Base-by-base conservation (phyloP, 1,140 invertebrate genomes). In the Prorops nasuta region DNA sequence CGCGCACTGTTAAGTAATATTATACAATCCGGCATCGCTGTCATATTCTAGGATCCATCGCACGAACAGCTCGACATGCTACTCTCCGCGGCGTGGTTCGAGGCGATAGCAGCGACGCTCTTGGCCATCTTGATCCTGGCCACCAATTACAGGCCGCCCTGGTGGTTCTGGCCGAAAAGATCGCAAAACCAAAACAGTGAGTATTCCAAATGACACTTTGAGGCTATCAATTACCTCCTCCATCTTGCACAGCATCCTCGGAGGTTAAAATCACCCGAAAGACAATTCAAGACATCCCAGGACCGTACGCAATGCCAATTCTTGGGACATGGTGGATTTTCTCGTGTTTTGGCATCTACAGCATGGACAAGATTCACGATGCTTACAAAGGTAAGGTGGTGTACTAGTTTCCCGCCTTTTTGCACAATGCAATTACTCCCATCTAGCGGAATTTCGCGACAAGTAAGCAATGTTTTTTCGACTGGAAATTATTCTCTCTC, bases 321-420 rank as follows among this genome's bases (percentile, higher is more conserved):
- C 58, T 93, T n/a, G 91, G 91, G 2, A 91, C 90, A 3, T 81
- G 83, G 37, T 94, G 90, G 91, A 83, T 88, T 14, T 92, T 89
- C 67, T 81, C 77, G 2, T 60, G 55, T 22, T 80, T 87, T 65
- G 84, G 86, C 8, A 72, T 79, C 32, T 92, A 91, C 63, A 81
- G 80, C 54, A 79, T 90, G 70, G 83, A 83, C 43, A 86, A 88
- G 63, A 75, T 92, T 19, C 91, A 92, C 68, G 85, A 90, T 56
- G 87, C 86, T 45, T 90, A 92, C 69, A 80, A 82, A 82, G 87
- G 87, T 87, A 82, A 81, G 52, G 45, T 21, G 28, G 35, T 28
- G 21, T 20, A 42, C 24, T 40, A 42, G 44, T 59, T 46, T 35
- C 49, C 54, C 48, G 51, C 44, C 52, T 56, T 64, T 56, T 38